Conservation (phyloP, 2,888 invertebrate genomes). For the Pardosa pseudoannulata region DNA sequence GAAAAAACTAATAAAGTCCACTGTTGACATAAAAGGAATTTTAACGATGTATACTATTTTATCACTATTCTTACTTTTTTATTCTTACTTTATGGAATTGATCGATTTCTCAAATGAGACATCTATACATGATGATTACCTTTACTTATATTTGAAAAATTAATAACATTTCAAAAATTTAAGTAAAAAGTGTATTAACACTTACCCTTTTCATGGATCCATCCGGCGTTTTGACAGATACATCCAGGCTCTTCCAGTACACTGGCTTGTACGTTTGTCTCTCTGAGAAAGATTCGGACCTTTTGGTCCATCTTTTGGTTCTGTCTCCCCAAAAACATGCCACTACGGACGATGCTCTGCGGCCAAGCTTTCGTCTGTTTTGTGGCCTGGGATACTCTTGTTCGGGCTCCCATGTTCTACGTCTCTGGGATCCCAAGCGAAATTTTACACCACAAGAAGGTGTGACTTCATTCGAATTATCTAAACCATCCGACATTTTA, state of each 20-base stretch:
- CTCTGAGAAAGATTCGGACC: conserved; percentile 66
- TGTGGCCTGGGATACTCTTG: conserved; percentile 52
- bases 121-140: too few species aligned
- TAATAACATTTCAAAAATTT: too few species aligned
- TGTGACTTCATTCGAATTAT: conserved; percentile 1
- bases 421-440: conserved; percentile 46
- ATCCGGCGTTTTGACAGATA: conserved; percentile 83
- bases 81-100: too few species aligned
- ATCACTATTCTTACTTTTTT: too few species aligned
- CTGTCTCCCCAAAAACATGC: conserved; percentile 41
- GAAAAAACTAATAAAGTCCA: too few species aligned
- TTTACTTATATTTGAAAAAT: too few species aligned
- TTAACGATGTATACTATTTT: too few species aligned
- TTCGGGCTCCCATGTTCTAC: conserved; percentile 62
- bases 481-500: conserved; percentile 41
- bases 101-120: too few species aligned
- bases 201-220: conserved; percentile 83
- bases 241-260: conserved; percentile 79
- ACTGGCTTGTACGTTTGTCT: conserved; percentile 62
- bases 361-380: conserved; percentile 31
- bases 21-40: too few species aligned
- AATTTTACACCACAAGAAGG: conserved; percentile 41
- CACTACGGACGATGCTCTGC: conserved; percentile 58
- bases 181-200: conserved; percentile 47
- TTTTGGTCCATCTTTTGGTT: conserved; percentile 38